Evolutionary conservation across 1,140 invertebrate species (phyloP), one percentile per base, ranked within the genome.

Genomic region (Cotesia chilonis): DNA sequence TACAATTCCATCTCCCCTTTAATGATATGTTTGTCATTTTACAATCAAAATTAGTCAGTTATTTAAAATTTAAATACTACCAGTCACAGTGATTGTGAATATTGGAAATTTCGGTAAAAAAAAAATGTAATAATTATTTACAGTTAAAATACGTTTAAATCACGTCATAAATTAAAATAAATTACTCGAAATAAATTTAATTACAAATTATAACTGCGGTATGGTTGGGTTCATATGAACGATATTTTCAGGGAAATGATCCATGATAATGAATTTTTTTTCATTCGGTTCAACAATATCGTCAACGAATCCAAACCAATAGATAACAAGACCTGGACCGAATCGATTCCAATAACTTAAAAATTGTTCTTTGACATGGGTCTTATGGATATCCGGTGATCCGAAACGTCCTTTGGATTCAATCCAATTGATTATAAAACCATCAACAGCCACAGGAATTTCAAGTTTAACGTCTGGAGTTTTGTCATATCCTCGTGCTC

Each of bases 361-460:
- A 76, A 94, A 92, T 83, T 98, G 96, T 80, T 96, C 92, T 80
- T 92, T 93, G 28, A 96, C 88, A 84, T 97, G 96, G n/a, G 89
- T 90, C 57, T 91, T 89, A 86, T 98, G 96, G 70, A 92, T 91
- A 75, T 92, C 90, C 72, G 91, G 88, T 87, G 96, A 94, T 3
- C 95, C 96, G 89, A 98, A 98, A 47, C 94, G 90, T 7, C 96
- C 96, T 88, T 98, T 98, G 75, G 96, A 97, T 87, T 98, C 97
- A 74, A 98, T 96, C 97, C 96, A 98, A 84, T 97, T 96, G 0
- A 98, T 90, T 20, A 98, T 90, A 80, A 92, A 90, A 4, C 94
- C 94, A 87, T 95, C 92, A 36, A 96, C 90, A 41, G 94, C 93
- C 71, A 98, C 93, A 2, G 96, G 96, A 36, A 97, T 88, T 81